These are phyloP conservation scores for Lanius ludovicianus DNA, from an alignment of 2,113 vertebrate species.

Conservation along the genomic window DNA sequence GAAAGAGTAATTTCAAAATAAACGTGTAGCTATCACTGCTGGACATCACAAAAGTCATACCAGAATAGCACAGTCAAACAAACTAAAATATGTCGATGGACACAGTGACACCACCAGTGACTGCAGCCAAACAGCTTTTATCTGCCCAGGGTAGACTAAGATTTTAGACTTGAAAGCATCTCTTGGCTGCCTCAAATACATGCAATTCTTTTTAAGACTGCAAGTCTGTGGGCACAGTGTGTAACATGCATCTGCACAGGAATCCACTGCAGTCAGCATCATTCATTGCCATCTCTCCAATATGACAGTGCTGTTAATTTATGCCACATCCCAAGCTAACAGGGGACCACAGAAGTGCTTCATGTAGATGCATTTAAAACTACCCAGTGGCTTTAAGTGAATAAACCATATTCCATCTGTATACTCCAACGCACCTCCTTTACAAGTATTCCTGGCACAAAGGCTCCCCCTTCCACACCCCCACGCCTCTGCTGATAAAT, in stretches of 20 bases:
- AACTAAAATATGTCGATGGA: not conserved
- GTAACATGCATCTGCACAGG: not conserved
- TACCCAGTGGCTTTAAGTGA: not conserved
- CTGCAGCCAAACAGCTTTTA: conserved; percentile 24
- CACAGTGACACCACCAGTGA: not conserved
- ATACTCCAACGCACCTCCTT: not conserved
- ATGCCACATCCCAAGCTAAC: not conserved
- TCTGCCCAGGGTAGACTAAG: not conserved
- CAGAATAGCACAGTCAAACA: not conserved
- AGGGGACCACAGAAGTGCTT: not conserved
- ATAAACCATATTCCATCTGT: not conserved
- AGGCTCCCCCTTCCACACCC: not conserved
- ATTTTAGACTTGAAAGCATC: conserved; percentile 27
- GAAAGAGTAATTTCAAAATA: conserved; percentile 24
- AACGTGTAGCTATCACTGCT: not conserved
- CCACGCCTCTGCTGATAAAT: not conserved
- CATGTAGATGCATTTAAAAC: not conserved
- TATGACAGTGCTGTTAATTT: conserved; percentile 46
- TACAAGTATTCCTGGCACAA: not conserved
- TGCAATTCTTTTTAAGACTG: not conserved
- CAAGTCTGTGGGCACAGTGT: not conserved
- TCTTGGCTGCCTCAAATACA: not conserved
- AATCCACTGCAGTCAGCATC: conserved; percentile 31
- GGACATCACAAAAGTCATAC: not conserved
- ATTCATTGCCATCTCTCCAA: not conserved